Percentiles rank a stretch among this genome's conserved stretches.
phyloP scores from a whole-genome alignment of 2,888 invertebrate genomes.

The Hypomecis punctinalis region DNA sequence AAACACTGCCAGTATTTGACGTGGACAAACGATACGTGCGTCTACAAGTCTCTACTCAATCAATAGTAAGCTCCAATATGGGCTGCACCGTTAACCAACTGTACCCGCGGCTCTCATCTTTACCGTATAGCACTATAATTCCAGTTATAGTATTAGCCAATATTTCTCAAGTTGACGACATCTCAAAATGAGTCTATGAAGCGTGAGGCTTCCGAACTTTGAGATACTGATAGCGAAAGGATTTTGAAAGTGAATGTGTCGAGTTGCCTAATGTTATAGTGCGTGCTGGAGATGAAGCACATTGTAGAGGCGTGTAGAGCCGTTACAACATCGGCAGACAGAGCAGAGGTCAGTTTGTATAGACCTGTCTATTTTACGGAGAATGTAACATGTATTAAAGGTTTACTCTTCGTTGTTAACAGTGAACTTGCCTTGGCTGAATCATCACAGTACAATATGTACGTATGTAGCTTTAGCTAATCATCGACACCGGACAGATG shows the following conservation, averaged over 20 bases:
- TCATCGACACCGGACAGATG: background rate
- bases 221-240: slow-evolving; percentile 50
- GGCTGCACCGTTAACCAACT: slow-evolving; percentile 40
- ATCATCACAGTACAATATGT: background rate
- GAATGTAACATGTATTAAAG: slow-evolving; percentile 33
- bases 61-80: slow-evolving; percentile 30
- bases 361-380: slow-evolving; percentile 41
- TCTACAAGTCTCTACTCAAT: slow-evolving; percentile 22
- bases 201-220: slow-evolving; percentile 9
- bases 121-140: slow-evolving; percentile 36
- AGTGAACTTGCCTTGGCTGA: slow-evolving; percentile 32
- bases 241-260: slow-evolving; percentile 69
- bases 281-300: slow-evolving; percentile 50
- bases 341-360: slow-evolving; percentile 47
- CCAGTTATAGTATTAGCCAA: slow-evolving; percentile 7
- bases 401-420: slow-evolving; percentile 28
- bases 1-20: slow-evolving; percentile 34
- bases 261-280: slow-evolving; percentile 54
- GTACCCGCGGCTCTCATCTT: slow-evolving; percentile 33
- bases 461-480: background rate
- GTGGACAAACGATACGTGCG: slow-evolving; percentile 30
- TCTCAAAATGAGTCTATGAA: background rate
- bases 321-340: slow-evolving; percentile 52
- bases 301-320: slow-evolving; percentile 51
- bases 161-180: background rate